phyloP scores from a whole-genome alignment of 1,140 invertebrate species.

The Linepithema humile region DNA sequence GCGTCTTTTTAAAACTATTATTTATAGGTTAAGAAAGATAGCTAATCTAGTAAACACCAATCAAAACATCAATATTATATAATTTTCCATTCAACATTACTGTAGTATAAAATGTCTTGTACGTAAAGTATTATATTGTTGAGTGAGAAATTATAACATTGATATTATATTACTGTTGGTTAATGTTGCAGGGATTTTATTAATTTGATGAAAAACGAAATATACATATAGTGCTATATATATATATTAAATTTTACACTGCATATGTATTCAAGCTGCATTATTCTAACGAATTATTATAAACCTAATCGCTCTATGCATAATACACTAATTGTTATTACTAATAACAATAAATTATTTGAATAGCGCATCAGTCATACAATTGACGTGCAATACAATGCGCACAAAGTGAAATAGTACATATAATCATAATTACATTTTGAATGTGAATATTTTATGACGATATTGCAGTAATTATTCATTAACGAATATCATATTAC shows the following conservation, averaged over 20 bases:
- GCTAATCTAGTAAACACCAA: no score
- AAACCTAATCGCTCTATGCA: not conserved
- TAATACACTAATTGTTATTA: conserved; percentile 20
- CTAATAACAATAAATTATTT: not conserved
- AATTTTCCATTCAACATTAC: no score
- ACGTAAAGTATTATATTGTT: no score
- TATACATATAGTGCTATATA: no score
- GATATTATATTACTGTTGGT: no score
- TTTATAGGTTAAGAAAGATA: not conserved
- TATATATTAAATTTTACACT: no score
- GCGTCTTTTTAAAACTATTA: not conserved
- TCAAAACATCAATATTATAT: no score
- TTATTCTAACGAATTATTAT: not conserved
- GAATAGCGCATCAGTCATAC: not conserved
- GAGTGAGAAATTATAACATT: no score
- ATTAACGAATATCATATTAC: conserved; percentile 23
- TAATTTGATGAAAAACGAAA: no score
- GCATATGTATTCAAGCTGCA: no score
- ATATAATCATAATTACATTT: conserved; percentile 4
- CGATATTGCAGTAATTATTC: not conserved
- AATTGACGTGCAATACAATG: not conserved
- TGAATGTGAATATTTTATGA: conserved; percentile 36
- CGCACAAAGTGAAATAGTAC: not conserved
- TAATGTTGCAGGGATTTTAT: no score
- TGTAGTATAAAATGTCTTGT: no score